Conservation (phyloP, 2,888 invertebrate genomes). For the Psococerastis gibbosa region DNA sequence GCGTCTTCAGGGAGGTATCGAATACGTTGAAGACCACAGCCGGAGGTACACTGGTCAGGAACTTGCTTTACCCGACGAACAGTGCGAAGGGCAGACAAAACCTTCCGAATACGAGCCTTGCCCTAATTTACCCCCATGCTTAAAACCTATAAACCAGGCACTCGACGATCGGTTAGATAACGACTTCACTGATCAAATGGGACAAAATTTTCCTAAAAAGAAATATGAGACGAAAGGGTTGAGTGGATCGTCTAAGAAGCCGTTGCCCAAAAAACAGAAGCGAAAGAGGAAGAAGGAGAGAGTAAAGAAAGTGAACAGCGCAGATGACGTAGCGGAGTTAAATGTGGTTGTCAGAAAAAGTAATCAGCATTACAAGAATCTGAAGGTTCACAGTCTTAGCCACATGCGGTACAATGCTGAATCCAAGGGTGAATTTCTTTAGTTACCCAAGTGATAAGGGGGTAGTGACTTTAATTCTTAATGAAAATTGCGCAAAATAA, state of each 20-base stretch:
- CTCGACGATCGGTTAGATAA: not conserved
- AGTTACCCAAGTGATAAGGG: too few relatives aligned
- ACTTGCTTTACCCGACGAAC: slow-evolving; percentile 46
- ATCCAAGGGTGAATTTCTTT: too few relatives aligned
- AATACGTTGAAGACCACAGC: not conserved
- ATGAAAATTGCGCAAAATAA: too few relatives aligned
- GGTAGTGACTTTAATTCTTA: too few relatives aligned
- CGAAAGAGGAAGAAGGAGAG: slow-evolving; percentile 4
- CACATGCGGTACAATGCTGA: not conserved
- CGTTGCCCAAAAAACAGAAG: slow-evolving; percentile 4
- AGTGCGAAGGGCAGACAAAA: slow-evolving; percentile 43
- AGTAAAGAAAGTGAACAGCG: not conserved
- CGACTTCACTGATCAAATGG: slow-evolving; percentile 6
- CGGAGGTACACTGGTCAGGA: slow-evolving; percentile 7
- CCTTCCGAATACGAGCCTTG: slow-evolving; percentile 51
- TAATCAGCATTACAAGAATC: not conserved
- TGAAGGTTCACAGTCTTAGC: not conserved
- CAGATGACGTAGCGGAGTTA: slow-evolving; percentile 1
- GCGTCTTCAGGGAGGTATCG: slow-evolving; percentile 1
- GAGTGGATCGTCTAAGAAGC: not conserved
- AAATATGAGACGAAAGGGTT: not conserved
- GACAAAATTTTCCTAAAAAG: slow-evolving; percentile 7
- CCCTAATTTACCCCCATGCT: slow-evolving; percentile 30
- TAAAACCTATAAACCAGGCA: not conserved
- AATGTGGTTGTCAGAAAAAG: not conserved